Evolutionary conservation across 1,140 invertebrate genomes (phyloP).

Genomic region (Lepidurus apus): DNA sequence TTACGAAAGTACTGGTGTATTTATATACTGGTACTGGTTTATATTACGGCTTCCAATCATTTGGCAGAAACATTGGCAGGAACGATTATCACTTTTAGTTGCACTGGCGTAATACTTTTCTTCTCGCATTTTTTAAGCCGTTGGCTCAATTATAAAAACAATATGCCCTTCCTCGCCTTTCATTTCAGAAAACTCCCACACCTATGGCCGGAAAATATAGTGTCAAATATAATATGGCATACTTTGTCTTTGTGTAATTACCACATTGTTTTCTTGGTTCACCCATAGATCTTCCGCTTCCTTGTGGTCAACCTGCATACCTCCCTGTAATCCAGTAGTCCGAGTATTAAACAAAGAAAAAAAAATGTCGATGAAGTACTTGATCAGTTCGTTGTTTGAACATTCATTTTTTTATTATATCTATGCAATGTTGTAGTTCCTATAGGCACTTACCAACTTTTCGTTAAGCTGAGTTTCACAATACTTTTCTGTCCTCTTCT

Average conservation of each 20-base stretch:
- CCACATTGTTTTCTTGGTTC: background rate
- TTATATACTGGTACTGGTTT: background rate
- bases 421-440: background rate
- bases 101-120: background rate
- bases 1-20: background rate
- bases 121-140: background rate
- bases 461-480: background rate
- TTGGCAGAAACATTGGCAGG: background rate
- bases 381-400: background rate
- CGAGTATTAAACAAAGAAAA: background rate
- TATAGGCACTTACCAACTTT: background rate
- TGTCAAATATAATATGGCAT: background rate
- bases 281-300: background rate
- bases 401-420: background rate
- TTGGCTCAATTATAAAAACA: background rate
- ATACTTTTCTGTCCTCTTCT: background rate
- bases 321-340: background rate
- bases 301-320: background rate
- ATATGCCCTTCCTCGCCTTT: background rate
- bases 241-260: background rate
- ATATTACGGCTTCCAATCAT: background rate
- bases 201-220: background rate
- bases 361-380: background rate
- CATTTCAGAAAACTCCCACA: background rate
- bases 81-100: background rate